Evolutionary conservation across 2,113 vertebrate genomes (phyloP), one percentile per base, ranked within the genome.

Genomic region (Nerophis lumbriciformis): DNA sequence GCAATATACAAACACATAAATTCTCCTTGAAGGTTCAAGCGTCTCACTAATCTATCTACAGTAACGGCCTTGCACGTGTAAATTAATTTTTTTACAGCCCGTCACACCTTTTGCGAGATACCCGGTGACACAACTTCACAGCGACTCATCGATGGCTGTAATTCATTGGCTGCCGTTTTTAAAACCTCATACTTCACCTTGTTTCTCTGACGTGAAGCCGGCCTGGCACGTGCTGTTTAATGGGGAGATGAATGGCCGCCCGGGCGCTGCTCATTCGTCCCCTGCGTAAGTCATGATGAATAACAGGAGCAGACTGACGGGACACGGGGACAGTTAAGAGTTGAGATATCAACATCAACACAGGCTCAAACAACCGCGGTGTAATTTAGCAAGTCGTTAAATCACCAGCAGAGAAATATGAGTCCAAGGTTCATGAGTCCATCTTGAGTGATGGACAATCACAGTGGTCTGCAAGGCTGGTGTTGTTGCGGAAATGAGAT

Each of bases 361-460:
- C 75, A 68, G 69, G 71, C 76, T 80, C 82, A 69, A 79, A 79
- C 84, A 66, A 78, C 79, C 72, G 64, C 73, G 63, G 52, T 83
- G 81, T 85, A 84, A 84, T 78, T 87, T 86, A 87, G 85, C 75
- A 81, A 83, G 86, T 80, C 79, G 65, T 90, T 91, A 89, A 90
- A 90, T 91, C 87, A 86, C 72, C 74, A 72, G 57, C 75, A 73
- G 68, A 87, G 84, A 91, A 88, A 88, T 88, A 87, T 78, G 87
- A 89, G 78, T 82, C 84, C 88, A 88, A 89, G 88, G 88, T 91
- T 90, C 90, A 85, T 88, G 90, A 89, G 78, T 59, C 44, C 73
- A 10, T 59, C 1, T 38, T 85, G 89, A 91, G 62, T 82, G 83
- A 90, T 88, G 81, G 79, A 76, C 84, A 69, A 77, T 73, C 58